These are phyloP conservation scores for Portunus trituberculatus DNA, from an alignment of 1,140 invertebrate genomes.

Conservation along the genomic window DNA sequence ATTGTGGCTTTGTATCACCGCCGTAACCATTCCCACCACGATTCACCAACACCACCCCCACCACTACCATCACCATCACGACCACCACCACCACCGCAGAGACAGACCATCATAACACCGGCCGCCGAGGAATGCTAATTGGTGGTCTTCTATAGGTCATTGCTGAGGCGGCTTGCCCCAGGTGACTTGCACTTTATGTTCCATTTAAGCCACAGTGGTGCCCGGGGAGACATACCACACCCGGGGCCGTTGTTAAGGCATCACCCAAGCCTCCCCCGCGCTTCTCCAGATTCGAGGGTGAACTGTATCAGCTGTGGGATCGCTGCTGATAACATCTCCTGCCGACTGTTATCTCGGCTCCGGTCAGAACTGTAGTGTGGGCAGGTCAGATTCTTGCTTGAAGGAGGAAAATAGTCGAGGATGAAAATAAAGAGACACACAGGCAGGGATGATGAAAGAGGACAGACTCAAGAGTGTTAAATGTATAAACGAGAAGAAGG, in stretches of 20 bases:
- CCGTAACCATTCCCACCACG: not conserved
- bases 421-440: not conserved
- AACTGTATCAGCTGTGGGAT: not conserved
- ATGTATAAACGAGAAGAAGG: no score
- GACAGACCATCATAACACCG: constrained; percentile 31
- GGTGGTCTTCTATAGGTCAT: constrained; percentile 20
- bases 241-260: not conserved
- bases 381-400: not conserved
- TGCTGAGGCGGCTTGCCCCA: constrained; percentile 6
- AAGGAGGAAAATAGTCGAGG: not conserved
- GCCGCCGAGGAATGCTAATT: constrained; percentile 11
- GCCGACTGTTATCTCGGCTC: not conserved
- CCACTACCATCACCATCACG: not conserved
- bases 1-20: not conserved
- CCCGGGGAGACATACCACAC: not conserved
- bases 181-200: constrained; percentile 12
- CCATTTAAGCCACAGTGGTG: not conserved
- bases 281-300: not conserved
- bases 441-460: not conserved
- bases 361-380: not conserved
- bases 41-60: not conserved
- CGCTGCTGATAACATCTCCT: not conserved
- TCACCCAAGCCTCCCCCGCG: not conserved
- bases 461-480: not conserved
- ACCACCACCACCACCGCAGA: not conserved